Base-by-base conservation (phyloP, 1,140 invertebrate genomes). In the Tetragnatha versicolor region DNA sequence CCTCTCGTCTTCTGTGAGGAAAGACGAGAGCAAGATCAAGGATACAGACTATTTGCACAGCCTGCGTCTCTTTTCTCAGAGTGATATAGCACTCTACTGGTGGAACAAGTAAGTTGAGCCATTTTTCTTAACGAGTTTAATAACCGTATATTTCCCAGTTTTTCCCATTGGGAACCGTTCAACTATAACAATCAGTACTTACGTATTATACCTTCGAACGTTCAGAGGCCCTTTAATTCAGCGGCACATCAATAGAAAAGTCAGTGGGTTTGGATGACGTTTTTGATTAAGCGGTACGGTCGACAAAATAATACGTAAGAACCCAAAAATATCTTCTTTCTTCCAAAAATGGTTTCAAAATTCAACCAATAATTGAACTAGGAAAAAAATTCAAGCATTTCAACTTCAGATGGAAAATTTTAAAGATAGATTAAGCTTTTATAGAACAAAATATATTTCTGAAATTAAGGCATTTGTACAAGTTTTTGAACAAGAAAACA, bases 61-160 rank as follows among this genome's bases (percentile, higher is more conserved):
- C 25, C 35, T 60, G 9, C 37, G 42, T 31, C 4, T 58, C 7
- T 72, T 72, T 72, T 14, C 69, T 0, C 29, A 12, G 2, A 60
- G 69, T 31, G 14, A 60, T 17, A 27, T 58, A n/a, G 69, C 22
- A 20, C 1, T 3, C 6, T 42, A 42, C 14, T 60, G 69, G 69
- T 72, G 33, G 37, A 39, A 72, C 22, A 72, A 53, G 69, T 72
- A 25, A 60, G 47, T 31, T 35, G 12, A n/a, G n/a, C n/a, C 7
- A 53, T 53, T 17, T 53, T 20, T 20, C 10, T 1, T 53, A 53
- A 53, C 22, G 14, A 53, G 22, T n/a, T 53, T 17, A 53, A 53
- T 53, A 53, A 53, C 22, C 7, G 17, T 9, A 9, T 45, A 45
- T 9, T 45, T 9, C 7, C 17, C 7, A 45, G 17, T 45, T 45